Evolutionary conservation across 1,140 invertebrate genomes (phyloP).

Genomic region (Caenorhabditis remanei): DNA sequence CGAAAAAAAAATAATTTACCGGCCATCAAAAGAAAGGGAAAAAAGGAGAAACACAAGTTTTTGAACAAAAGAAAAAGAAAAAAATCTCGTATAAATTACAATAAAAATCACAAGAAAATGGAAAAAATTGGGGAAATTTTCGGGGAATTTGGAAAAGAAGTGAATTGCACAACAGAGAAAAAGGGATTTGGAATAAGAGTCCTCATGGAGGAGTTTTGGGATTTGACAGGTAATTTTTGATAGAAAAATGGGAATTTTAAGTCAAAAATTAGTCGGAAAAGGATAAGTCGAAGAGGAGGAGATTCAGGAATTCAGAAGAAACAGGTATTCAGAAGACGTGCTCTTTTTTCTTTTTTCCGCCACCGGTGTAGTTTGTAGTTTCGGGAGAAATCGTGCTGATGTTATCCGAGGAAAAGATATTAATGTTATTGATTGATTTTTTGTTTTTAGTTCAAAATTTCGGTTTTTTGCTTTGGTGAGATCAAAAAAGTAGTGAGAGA

Average conservation of each 20-base stretch:
- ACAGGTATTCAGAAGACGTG: not conserved
- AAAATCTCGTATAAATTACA: slow-evolving; percentile 14
- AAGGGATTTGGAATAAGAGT: not conserved
- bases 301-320: not conserved
- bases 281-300: not conserved
- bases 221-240: too few species aligned
- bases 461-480: too few species aligned
- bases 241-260: not conserved
- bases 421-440: not conserved
- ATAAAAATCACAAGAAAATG: slow-evolving; percentile 16
- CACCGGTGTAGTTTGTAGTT: not conserved
- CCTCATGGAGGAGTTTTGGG: slow-evolving; percentile 13
- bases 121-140: not conserved
- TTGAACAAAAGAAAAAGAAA: not conserved
- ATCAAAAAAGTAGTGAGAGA: not conserved
- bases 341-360: not conserved
- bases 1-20: slow-evolving; percentile 40
- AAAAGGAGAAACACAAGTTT: not conserved
- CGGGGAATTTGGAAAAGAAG: not conserved
- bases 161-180: slow-evolving; percentile 41
- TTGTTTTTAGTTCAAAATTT: too few species aligned
- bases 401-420: slow-evolving; percentile 13
- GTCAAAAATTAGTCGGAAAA: not conserved
- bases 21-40: not conserved
- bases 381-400: not conserved